Percentiles rank a stretch among this genome's conserved stretches.
These are phyloP conservation scores for Drosophila prosaltans DNA, from an alignment of 1,140 invertebrate species.

Conservation along the genomic window DNA sequence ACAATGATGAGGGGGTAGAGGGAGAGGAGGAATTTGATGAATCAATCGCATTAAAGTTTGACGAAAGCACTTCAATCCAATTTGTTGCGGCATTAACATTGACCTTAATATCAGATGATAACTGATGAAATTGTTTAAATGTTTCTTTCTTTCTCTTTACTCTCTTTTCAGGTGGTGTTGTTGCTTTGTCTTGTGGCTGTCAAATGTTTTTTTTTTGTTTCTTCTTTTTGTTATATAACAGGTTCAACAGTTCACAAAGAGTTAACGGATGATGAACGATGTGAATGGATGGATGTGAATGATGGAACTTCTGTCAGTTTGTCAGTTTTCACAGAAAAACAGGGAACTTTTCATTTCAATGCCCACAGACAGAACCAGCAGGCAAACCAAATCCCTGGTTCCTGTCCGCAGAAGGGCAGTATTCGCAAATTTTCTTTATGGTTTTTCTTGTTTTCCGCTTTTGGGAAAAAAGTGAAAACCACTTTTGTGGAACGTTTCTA, in stretches of 20 bases:
- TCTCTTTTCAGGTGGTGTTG: conserved; percentile 26
- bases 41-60: conserved; percentile 14
- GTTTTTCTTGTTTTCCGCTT: neutral
- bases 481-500: conserved; percentile 18
- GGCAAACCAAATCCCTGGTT: neutral
- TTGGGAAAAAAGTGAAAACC: conserved; percentile 45
- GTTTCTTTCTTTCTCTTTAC: conserved; percentile 21
- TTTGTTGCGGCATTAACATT: conserved; percentile 70
- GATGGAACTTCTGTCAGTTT: neutral
- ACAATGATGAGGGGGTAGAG: neutral
- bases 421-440: neutral
- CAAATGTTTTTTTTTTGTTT: conserved; percentile 42
- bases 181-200: conserved; percentile 15
- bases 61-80: conserved; percentile 29
- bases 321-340: conserved; percentile 10
- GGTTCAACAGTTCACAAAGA: conserved; percentile 29
- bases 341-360: conserved; percentile 55
- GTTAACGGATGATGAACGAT: conserved; percentile 54
- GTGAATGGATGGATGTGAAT: neutral
- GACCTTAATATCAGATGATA: conserved; percentile 69
- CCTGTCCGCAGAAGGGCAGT: neutral
- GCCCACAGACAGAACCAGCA: neutral
- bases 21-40: neutral
- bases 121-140: conserved; percentile 45
- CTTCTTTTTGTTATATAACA: conserved; percentile 32